phyloP scores from a whole-genome alignment of 1,140 invertebrate species.

The Apolygus lucorum region DNA sequence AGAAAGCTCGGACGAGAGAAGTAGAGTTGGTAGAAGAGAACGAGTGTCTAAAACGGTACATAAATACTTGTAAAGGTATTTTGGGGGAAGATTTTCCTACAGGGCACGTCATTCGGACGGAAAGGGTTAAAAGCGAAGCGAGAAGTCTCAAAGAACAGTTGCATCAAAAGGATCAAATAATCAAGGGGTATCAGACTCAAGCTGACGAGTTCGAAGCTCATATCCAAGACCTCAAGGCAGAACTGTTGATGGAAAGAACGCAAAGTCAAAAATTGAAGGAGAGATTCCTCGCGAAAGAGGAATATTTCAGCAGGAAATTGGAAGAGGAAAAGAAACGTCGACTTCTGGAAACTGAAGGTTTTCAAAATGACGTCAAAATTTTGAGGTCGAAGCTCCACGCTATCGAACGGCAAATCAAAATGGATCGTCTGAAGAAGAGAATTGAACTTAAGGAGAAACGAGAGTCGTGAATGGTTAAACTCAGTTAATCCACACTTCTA shows the following conservation, averaged over 20 bases:
- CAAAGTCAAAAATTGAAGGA: conserved; percentile 10
- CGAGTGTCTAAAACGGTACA: conserved; percentile 16
- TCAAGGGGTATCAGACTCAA: conserved; percentile 8
- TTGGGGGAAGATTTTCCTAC: conserved; percentile 22
- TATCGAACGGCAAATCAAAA: conserved; percentile 24
- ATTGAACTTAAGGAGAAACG: not conserved
- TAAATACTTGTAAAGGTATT: conserved; percentile 20
- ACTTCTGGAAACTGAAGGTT: conserved; percentile 24
- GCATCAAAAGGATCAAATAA: not conserved
- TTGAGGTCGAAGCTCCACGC: conserved; percentile 13
- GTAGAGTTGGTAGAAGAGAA: conserved; percentile 24
- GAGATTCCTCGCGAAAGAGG: conserved; percentile 5
- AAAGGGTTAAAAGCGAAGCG: conserved; percentile 6
- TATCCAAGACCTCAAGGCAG: not conserved
- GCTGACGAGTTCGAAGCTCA: not conserved
- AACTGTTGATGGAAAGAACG: not conserved
- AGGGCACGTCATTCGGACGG: not conserved
- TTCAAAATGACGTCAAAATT: conserved; percentile 24
- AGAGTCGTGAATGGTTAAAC: not conserved
- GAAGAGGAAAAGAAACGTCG: conserved; percentile 25
- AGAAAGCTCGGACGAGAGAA: conserved; percentile 20
- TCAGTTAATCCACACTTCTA: too few relatives aligned
- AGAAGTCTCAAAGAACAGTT: conserved; percentile 17
- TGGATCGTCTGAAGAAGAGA: conserved; percentile 11
- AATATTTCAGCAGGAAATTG: conserved; percentile 18